Conservation (phyloP, 37 sponge, comb jelly and placozoan genomes). For the Geodia barretti region DNA sequence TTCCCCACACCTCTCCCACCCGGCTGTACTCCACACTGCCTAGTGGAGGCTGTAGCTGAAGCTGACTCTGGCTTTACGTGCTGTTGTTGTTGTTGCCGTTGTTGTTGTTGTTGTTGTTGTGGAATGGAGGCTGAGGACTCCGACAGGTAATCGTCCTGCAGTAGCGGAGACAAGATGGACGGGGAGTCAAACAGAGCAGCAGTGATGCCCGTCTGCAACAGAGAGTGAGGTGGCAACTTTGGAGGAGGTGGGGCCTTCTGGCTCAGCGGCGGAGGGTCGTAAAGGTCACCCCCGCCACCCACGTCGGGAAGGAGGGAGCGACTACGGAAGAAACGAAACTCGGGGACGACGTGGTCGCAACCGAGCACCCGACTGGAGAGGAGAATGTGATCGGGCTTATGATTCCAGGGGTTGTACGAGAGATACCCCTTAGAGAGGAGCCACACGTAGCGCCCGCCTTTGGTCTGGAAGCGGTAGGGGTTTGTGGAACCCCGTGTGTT, state of each 20-base stretch:
- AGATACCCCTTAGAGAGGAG: conserved; percentile 58
- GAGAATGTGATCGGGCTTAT: conserved; percentile 72
- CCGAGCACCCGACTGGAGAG: conserved; percentile 53
- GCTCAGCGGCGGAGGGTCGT: background rate
- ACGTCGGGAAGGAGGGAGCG: conserved; percentile 31
- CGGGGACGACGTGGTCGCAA: conserved; percentile 58
- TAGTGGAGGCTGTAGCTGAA: background rate
- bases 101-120: background rate
- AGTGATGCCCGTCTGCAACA: background rate
- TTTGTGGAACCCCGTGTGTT: conserved; percentile 56
- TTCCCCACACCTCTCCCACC: background rate
- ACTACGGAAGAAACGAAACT: conserved; percentile 41
- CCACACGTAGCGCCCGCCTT: conserved; percentile 61
- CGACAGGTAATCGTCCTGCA: background rate
- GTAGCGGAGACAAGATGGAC: background rate
- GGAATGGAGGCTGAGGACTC: too few relatives aligned
- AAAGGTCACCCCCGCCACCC: conserved; percentile 21
- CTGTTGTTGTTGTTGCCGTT: background rate
- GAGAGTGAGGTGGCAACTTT: background rate
- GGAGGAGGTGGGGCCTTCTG: background rate
- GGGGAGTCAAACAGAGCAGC: background rate
- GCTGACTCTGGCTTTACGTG: background rate
- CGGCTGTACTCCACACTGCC: background rate
- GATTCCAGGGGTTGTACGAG: conserved; percentile 80
- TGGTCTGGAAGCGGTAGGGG: conserved; percentile 59